phyloP scores from a whole-genome alignment of 2,888 invertebrate genomes.

The Odontocolon sp. region DNA sequence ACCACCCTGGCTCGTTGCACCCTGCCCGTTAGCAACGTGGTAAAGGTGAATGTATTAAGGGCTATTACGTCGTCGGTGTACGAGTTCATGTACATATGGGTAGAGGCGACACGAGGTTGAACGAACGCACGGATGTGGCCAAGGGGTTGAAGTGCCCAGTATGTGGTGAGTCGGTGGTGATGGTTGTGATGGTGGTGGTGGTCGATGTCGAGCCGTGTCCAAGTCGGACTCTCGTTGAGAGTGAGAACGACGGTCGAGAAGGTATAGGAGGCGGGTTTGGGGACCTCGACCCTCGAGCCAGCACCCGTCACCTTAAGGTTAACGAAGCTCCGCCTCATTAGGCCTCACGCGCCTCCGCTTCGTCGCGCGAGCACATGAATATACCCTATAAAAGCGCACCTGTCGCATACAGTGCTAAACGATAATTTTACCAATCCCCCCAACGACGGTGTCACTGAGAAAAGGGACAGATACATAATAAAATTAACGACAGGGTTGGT shows the following conservation, averaged over 20 bases:
- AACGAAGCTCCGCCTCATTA: conserved; percentile 64
- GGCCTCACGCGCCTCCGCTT: conserved; percentile 55
- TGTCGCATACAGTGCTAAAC: conserved; percentile 42
- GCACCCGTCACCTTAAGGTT: conserved; percentile 58
- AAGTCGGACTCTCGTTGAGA: conserved; percentile 29
- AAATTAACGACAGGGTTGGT: too few species aligned
- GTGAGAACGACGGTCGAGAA: background rate
- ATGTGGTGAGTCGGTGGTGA: conserved; percentile 19
- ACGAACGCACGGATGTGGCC: conserved; percentile 25
- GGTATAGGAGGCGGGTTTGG: conserved; percentile 4
- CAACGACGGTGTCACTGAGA: conserved; percentile 5
- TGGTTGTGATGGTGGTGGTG: conserved; percentile 6
- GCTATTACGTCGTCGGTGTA: conserved; percentile 18
- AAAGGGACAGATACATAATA: background rate
- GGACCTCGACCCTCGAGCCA: conserved; percentile 52
- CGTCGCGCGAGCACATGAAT: conserved; percentile 14
- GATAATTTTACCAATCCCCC: conserved; percentile 15
- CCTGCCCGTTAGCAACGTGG: conserved; percentile 6
- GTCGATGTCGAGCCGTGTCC: conserved; percentile 14
- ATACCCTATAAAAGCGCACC: conserved; percentile 48
- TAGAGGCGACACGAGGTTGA: background rate
- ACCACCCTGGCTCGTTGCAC: conserved; percentile 12
- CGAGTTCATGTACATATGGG: background rate
- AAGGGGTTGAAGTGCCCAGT: conserved; percentile 12
- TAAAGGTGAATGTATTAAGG: conserved; percentile 41